Base-by-base conservation (phyloP, 2,888 invertebrate species). In the Onchidella celtica region DNA sequence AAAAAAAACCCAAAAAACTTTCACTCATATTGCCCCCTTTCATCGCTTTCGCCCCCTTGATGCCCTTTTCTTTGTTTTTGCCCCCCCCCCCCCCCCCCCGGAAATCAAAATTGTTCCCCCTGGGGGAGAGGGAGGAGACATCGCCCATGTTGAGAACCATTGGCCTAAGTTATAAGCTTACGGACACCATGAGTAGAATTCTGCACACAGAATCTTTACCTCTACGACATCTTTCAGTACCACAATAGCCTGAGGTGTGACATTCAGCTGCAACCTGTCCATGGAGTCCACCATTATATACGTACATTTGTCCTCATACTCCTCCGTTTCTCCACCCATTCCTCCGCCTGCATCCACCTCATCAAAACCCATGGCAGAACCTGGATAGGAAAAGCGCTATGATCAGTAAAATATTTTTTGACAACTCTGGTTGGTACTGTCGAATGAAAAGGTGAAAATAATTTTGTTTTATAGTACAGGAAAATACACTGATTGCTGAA, bases 221-320 rank as follows among this genome's bases (percentile, higher is more conserved):
- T 92, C 87, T 17, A 89, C 76, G 24, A 93, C 89, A 85, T 94
- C 94, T 55, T 94, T 94, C 65, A 96, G 88, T 3, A 95, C 95
- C 77, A 95, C 94, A 4, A 96, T 95, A 40, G 94, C 95, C 89
- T 93, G 95, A 2, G 96, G 96, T 0, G 96, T 96, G 38, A 97
- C 89, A 0, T 96, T 96, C 1, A 96, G 88, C 87, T 96, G 95
- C 3, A 97, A 93, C 66, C 94, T 94, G 84, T 96, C 95, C 73
- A 95, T 94, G 0, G 96, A 95, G 85, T 96, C 95, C 3, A 97
- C 89, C 74, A 96, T 94, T 9, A 97, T 89, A 91, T 96, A 96
- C 0, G 95, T 95, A 69, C 96, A 96, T 68, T 87, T 63, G 68
- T 85, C 66, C 34, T 77, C 61, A n/a, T 78, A 79, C 29, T 74